Conservation (phyloP, 2,888 invertebrate genomes). For the Incurvaria masculella region DNA sequence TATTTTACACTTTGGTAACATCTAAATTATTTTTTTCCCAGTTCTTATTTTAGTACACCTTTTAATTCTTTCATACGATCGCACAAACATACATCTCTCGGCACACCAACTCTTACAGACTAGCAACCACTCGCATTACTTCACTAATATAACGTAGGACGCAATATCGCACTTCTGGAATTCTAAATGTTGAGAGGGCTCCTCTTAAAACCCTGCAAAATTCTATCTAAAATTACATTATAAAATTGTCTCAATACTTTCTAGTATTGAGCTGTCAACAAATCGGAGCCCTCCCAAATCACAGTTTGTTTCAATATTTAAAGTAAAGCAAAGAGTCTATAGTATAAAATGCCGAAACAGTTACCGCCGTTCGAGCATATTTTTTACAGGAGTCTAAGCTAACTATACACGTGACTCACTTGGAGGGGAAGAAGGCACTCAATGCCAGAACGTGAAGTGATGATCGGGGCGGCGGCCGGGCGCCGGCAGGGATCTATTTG, state of each 20-base stretch:
- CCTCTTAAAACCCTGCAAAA: slow-evolving; percentile 17
- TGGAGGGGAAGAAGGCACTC: neutral
- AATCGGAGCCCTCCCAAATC: slow-evolving; percentile 43
- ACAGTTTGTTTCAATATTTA: slow-evolving; percentile 37
- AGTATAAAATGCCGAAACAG: slow-evolving; percentile 3
- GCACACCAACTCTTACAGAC: neutral
- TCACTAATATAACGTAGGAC: slow-evolving; percentile 18
- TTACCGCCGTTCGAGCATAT: neutral
- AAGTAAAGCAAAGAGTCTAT: slow-evolving; percentile 17
- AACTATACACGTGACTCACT: neutral
- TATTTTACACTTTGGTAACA: slow-evolving; percentile 13
- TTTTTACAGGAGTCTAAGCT: slow-evolving; percentile 4
- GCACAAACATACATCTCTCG: neutral
- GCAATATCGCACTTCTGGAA: slow-evolving; percentile 20
- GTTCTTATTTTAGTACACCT: slow-evolving; percentile 1
- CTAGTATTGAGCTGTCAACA: slow-evolving; percentile 13
- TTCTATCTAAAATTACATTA: slow-evolving; percentile 17
- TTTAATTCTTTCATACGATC: neutral
- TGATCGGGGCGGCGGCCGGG: slow-evolving; percentile 3
- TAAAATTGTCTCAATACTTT: slow-evolving; percentile 13
- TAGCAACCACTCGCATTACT: slow-evolving; percentile 11
- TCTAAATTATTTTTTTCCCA: slow-evolving; percentile 16
- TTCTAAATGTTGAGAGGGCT: slow-evolving; percentile 17
- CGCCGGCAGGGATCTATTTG: slow-evolving; percentile 13
- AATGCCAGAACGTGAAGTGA: slow-evolving; percentile 2